These are phyloP conservation scores for Papilio polytes DNA, from an alignment of 1,140 invertebrate species.

Conservation along the genomic window DNA sequence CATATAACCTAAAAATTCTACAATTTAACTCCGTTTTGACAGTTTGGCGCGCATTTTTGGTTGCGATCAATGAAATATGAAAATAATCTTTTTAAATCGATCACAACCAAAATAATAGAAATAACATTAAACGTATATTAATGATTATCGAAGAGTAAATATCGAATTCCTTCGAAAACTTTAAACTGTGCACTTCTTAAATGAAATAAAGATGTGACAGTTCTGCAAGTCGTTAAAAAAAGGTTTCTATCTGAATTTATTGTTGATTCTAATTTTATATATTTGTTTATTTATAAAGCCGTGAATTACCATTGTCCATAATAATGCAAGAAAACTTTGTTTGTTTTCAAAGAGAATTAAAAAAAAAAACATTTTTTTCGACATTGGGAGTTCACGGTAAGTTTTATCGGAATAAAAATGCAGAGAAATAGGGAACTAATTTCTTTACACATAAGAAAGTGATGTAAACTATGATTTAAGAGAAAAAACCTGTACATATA, in stretches of 20 bases:
- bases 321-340: too few relatives aligned
- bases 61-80: slow-evolving; percentile 71
- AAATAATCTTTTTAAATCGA: slow-evolving; percentile 63
- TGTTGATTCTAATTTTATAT: too few relatives aligned
- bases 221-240: slow-evolving; percentile 41
- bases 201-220: slow-evolving; percentile 72
- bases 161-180: neutral
- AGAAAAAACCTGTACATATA: too few relatives aligned
- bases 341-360: too few relatives aligned
- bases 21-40: slow-evolving; percentile 50
- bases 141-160: neutral
- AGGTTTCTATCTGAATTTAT: neutral
- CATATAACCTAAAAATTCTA: slow-evolving; percentile 50
- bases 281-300: too few relatives aligned
- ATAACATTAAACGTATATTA: neutral
- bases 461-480: too few relatives aligned
- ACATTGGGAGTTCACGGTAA: too few relatives aligned
- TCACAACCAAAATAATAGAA: slow-evolving; percentile 72
- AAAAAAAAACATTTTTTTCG: too few relatives aligned
- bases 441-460: too few relatives aligned
- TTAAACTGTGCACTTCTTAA: slow-evolving; percentile 70
- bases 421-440: too few relatives aligned
- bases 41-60: slow-evolving; percentile 61
- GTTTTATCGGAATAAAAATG: too few relatives aligned
- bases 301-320: too few relatives aligned